Base-by-base conservation (phyloP, 2,113 vertebrate genomes). In the Archilochus colubris region DNA sequence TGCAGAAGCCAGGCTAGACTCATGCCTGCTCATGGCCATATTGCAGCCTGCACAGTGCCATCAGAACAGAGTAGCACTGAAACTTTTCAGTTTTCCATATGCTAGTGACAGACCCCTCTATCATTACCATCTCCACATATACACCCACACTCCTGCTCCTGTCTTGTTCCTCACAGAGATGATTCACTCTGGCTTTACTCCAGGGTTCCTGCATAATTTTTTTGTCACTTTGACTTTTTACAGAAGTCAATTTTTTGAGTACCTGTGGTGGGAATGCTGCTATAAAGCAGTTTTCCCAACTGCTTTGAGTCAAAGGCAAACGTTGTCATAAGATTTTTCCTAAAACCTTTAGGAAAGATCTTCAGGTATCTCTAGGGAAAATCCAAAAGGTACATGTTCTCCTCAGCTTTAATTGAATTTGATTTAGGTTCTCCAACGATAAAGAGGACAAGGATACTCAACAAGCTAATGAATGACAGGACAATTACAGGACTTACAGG, bases 251-350 rank as follows among this genome's bases (percentile, higher is more conserved):
- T 14, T 44, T 67, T 55, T 43, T 0, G 1, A 74, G 19, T 24
- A 66, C 16, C 6, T 0, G 0, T 63, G 24, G 22, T 79, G 51
- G 62, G 18, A 75, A 67, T 3, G 3, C 9, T 3, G 5, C 30
- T 58, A 25, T 22, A 38, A 43, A 66, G 2, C 31, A 1, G 78
- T 85, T 63, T 54, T 66, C 27, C 59, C 18, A 62, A 30, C 11
- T 13, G 13, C 6, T 58, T 21, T 38, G 43, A 80, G 13, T 54
- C n/a, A 82, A 72, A 88, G 27, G 7, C 23, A 79, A 53, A 74
- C 72, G 43, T 2, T 44, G 8, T 5, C 24, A 10, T 10, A 63
- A 19, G 1, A 22, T 30, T 54, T 86, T 79, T 79, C 17, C 10
- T 63, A 38, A 48, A 54, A 31, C 18, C 13, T 70, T 40, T 40